Evolutionary conservation across 2,888 invertebrate genomes (phyloP), one percentile per base, ranked within the genome.

Genomic region (Mesorhabditis spiculigera): DNA sequence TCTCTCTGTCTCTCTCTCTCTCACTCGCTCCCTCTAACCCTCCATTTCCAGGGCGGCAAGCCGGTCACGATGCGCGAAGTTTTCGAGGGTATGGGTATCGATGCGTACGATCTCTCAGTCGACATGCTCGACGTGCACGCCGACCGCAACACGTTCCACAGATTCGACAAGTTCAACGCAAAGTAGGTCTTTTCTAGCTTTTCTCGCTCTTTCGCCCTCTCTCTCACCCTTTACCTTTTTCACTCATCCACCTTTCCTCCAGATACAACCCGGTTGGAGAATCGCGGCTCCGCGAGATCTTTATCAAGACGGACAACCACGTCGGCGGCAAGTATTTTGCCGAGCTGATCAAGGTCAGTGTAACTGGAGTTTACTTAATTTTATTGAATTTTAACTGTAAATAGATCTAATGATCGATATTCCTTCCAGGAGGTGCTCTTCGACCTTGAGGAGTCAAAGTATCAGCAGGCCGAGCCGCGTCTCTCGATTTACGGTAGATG

Each of bases 61-160:
- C 90, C 91, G 61, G 93, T 97, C 93, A 95, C 95, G 0, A 88
- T 98, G 79, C 90, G 91, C 78, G 91, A 96, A 86, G 87, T 98
- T 45, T 99, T 99, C 88, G 91, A 94, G 88, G 93, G 93, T 50
- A 93, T 99, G 92, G 94, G 95, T 89, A 90, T 98, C 50, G 75
- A 95, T 73, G 93, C 96, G 0, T 97, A 97, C 86, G 97, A 98
- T 88, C 90, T 98, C 70, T 96, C 94, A 16, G 97, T 98, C 4
- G 98, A 98, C 87, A 95, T 96, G 94, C 89, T 98, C 70, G 98
- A 98, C 87, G 96, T 98, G 0, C 98, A 99, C 87, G 97, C 97
- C 67, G 89, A 89, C 77, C 90, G 97, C 75, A 96, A 98, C 88
- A 98, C 97, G 50, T 98, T 97, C 89, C 97, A 98, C 87, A 91